phyloP scores from a whole-genome alignment of 2,888 invertebrate genomes.

The Dicranocentrus wangi region DNA sequence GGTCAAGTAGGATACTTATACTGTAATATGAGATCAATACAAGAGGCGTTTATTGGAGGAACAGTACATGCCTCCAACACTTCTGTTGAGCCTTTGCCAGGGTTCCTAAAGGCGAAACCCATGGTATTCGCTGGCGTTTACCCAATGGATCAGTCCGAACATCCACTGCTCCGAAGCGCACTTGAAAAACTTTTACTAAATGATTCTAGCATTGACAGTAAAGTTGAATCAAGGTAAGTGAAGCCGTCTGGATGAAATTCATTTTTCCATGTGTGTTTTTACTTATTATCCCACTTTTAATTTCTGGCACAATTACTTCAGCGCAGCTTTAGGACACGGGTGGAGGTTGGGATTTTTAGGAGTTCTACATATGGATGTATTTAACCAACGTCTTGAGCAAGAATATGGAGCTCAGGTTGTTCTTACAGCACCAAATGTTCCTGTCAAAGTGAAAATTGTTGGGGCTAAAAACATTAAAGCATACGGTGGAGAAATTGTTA shows the following conservation, averaged over 20 bases:
- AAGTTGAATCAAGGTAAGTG: constrained; percentile 85
- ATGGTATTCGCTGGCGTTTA: constrained; percentile 93
- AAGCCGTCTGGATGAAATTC: too few relatives aligned
- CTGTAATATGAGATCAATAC: constrained; percentile 84
- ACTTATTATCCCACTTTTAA: not conserved
- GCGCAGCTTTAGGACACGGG: constrained; percentile 90
- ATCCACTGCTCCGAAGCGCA: constrained; percentile 83
- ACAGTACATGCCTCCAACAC: constrained; percentile 80
- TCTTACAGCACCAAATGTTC: constrained; percentile 89
- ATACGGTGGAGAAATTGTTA: constrained; percentile 79
- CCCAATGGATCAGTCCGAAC: constrained; percentile 92
- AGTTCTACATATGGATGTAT: constrained; percentile 90
- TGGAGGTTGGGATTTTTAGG: constrained; percentile 92
- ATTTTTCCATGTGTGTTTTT: too few relatives aligned
- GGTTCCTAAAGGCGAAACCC: constrained; percentile 82
- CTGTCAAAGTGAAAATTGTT: constrained; percentile 83
- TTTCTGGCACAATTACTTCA: constrained; percentile 74
- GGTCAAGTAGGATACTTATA: constrained; percentile 95
- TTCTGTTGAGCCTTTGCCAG: constrained; percentile 79
- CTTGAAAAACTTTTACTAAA: constrained; percentile 94
- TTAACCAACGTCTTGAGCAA: constrained; percentile 88
- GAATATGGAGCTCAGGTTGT: constrained; percentile 88
- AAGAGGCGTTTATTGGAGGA: constrained; percentile 86
- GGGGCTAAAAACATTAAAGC: constrained; percentile 84
- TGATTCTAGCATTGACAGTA: constrained; percentile 92